A percentile compares a stretch with the other conserved stretches of the same genome.
phyloP scores from a whole-genome alignment of 2,888 invertebrate species.

The Drosophila atroscutellata region DNA sequence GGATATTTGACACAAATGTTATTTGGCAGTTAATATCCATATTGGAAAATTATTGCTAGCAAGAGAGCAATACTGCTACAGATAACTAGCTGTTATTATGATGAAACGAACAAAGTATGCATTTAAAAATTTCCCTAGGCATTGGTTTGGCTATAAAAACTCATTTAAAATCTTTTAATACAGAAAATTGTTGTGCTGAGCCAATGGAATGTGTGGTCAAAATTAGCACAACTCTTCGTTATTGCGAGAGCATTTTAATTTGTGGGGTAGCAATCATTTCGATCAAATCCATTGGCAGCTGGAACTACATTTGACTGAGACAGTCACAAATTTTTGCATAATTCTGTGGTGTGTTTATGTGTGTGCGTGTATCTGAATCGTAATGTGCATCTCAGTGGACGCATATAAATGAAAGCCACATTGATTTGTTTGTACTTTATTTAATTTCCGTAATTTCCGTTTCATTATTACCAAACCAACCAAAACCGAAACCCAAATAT shows the following conservation, averaged over 20 bases:
- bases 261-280: slow-evolving; percentile 38
- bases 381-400: slow-evolving; percentile 26
- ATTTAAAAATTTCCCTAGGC: neutral
- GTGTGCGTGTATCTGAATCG: slow-evolving; percentile 15
- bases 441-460: slow-evolving; percentile 82
- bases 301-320: slow-evolving; percentile 11
- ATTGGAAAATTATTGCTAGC: neutral
- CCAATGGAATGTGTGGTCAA: slow-evolving; percentile 29
- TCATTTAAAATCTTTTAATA: neutral
- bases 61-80: neutral
- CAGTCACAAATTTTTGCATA: slow-evolving; percentile 12
- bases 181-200: neutral
- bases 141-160: neutral
- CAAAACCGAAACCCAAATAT: slow-evolving; percentile 65
- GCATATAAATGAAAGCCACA: slow-evolving; percentile 68
- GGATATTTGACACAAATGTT: neutral
- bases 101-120: neutral
- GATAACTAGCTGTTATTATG: neutral
- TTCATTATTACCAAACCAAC: slow-evolving; percentile 79
- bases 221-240: slow-evolving; percentile 29
- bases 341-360: slow-evolving; percentile 1
- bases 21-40: neutral
- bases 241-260: slow-evolving; percentile 22
- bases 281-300: slow-evolving; percentile 45
- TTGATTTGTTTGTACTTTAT: slow-evolving; percentile 81